Conservation (phyloP, 2,888 invertebrate genomes). For the Scrobipalpa costella region DNA sequence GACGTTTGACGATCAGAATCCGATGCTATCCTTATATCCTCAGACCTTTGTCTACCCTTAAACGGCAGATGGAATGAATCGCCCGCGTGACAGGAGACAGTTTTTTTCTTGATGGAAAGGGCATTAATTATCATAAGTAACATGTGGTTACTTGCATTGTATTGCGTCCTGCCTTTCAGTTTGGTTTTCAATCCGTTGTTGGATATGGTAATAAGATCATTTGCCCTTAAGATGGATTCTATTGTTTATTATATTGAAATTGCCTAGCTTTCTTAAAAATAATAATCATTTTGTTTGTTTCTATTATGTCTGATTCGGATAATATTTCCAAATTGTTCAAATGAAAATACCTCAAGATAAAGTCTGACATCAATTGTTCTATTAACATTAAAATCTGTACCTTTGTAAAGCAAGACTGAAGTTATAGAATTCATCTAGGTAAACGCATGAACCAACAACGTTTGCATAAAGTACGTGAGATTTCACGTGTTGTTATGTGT, state of each 20-base stretch:
- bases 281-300: neutral
- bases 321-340: too few relatives aligned
- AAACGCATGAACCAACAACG: too few relatives aligned
- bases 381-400: too few relatives aligned
- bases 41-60: slow-evolving; percentile 72
- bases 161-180: neutral
- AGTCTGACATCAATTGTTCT: too few relatives aligned
- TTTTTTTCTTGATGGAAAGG: slow-evolving; percentile 52
- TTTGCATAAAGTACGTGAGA: too few relatives aligned
- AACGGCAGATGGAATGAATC: slow-evolving; percentile 67
- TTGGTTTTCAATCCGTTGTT: neutral
- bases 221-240: neutral
- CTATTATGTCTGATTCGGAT: neutral
- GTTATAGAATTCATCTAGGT: too few relatives aligned
- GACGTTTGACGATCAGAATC: slow-evolving; percentile 62
- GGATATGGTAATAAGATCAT: neutral
- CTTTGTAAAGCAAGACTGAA: too few relatives aligned
- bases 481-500: too few relatives aligned
- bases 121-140: slow-evolving; percentile 66
- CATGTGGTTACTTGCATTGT: slow-evolving; percentile 21
- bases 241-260: neutral
- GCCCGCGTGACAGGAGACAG: slow-evolving; percentile 62
- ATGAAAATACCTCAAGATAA: too few relatives aligned
- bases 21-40: slow-evolving; percentile 64
- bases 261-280: neutral